Evolutionary conservation across 2,113 vertebrate genomes (phyloP).

Genomic region (Serranochromis macrocephalus): DNA sequence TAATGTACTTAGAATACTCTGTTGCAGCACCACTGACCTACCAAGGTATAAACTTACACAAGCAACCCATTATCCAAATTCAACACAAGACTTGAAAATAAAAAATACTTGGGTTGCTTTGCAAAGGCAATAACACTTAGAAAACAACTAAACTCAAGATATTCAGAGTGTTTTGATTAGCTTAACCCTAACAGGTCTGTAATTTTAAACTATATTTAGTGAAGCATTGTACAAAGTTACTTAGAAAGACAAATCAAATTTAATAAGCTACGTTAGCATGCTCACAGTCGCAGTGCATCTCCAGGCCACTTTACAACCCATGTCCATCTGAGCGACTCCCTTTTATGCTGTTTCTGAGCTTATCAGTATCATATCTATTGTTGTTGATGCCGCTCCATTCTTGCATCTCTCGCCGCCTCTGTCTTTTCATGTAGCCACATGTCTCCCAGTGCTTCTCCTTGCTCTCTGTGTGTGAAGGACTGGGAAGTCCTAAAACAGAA

Average conservation of each 20-base stretch:
- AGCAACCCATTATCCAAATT: neutral
- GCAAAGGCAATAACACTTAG: neutral
- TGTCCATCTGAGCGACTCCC: neutral
- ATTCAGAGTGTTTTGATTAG: neutral
- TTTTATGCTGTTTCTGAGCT: neutral
- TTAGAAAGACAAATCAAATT: neutral
- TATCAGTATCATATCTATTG: neutral
- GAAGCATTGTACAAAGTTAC: neutral
- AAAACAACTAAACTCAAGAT: neutral
- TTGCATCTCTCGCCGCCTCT: neutral
- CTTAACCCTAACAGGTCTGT: neutral
- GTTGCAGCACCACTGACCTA: neutral
- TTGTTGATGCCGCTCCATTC: neutral
- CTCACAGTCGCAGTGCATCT: neutral
- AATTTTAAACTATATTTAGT: neutral
- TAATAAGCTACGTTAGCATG: neutral
- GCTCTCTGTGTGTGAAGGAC: neutral
- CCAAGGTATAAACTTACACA: conserved; percentile 3
- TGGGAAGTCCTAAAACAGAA: neutral
- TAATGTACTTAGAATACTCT: conserved; percentile 9
- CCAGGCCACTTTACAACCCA: neutral
- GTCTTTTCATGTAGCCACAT: neutral
- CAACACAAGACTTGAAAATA: neutral
- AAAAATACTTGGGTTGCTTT: neutral
- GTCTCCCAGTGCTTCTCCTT: neutral